Evolutionary conservation across 64 coral and sea anemone species (phyloP), one percentile per base, ranked within the genome.

Genomic region (Montipora efflorescens): DNA sequence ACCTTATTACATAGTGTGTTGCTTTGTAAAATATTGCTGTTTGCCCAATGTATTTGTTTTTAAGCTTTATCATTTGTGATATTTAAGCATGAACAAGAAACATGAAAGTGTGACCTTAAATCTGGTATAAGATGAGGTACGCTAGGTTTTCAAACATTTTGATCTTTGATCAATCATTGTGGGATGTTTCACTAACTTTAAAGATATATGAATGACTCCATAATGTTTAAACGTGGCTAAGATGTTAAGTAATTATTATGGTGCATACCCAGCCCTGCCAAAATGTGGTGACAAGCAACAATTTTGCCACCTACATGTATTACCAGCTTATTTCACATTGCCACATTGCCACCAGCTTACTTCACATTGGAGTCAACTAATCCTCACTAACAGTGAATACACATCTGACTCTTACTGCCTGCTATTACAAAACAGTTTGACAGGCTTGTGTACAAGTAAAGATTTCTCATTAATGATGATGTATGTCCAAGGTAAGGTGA

Each of bases 161-260:
- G 74, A 76, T 76, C 74, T 76, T 76, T 76, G 74, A 76, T 76
- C 74, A 76, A 76, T 76, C 74, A 4, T 8, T 8, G 74, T 76
- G 74, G 74, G 74, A 76, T 76, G 74, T 76, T 76, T 76, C 74
- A 76, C 12, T 59, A 59, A 59, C 74, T 76, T 87, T 87, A 87
- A 72, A 36, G 83, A 87, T 71, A 87, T 70, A 84, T 84, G 81
- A 84, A 67, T 84, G 83, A 87, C 83, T 70, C 64, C 83, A 87
- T 87, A 87, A 47, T 72, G 59, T 87, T 87, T 87, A 43, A 87
- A 71, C 83, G 71, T 87, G 83, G 83, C 64, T 87, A 87, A 87
- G 83, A 87, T 87, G 83, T 72, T 87, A 87, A 87, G 57, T 59
- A 59, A 59, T 87, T 85, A 59, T 85, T 85, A 69, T 52, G 68